Evolutionary conservation across 2,113 vertebrate genomes (phyloP).

Genomic region (Hemiprocne comata): DNA sequence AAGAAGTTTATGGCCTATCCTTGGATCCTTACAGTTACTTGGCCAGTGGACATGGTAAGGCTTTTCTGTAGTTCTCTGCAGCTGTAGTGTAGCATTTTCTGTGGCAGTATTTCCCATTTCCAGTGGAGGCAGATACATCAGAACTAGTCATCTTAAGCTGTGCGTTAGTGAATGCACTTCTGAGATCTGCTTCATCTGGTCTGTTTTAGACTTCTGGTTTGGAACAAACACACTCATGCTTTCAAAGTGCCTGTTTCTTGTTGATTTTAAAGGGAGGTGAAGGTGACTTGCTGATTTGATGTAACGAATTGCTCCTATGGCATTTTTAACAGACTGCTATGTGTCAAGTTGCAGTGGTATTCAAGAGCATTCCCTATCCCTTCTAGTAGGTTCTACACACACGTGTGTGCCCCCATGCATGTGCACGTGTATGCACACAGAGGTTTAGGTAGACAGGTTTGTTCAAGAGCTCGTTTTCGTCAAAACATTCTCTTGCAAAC

Average conservation of each 20-base stretch:
- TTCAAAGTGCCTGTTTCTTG: neutral
- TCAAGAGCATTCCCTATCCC: neutral
- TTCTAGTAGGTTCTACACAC: neutral
- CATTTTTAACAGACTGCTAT: neutral
- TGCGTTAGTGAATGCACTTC: neutral
- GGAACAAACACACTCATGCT: neutral
- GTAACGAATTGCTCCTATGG: neutral
- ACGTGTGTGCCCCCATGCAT: accelerated
- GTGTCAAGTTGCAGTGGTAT: neutral
- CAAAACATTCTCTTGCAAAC: neutral
- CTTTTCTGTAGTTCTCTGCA: neutral
- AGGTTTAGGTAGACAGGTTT: neutral
- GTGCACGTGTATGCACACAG: neutral
- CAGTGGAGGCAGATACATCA: neutral
- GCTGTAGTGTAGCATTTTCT: neutral
- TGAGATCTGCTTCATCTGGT: neutral
- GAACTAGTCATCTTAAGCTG: neutral
- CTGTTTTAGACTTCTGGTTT: neutral
- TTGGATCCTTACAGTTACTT: conserved; percentile 93
- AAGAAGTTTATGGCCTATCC: conserved; percentile 92
- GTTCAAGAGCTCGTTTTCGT: neutral
- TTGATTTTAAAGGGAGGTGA: neutral
- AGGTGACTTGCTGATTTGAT: neutral
- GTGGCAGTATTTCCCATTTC: neutral
- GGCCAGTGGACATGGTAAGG: conserved; percentile 86